Percentiles rank a stretch among this genome's conserved stretches.
Evolutionary conservation across 2,888 invertebrate species (phyloP).

Genomic region (Cancer borealis): DNA sequence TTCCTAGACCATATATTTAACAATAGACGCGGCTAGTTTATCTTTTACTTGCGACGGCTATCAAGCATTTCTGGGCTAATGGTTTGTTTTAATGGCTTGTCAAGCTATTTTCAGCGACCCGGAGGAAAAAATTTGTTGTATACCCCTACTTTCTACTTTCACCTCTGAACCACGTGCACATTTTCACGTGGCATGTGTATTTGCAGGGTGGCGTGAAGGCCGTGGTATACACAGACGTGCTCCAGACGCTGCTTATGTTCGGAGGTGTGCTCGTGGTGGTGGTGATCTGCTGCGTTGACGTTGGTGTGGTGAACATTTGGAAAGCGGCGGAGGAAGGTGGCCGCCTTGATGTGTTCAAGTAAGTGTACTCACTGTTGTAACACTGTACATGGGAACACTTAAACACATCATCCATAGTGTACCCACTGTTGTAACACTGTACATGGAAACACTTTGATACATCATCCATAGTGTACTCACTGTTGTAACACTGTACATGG

Average conservation of each 20-base stretch:
- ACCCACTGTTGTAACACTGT: not conserved
- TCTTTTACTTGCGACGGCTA: too few relatives aligned
- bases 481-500: not conserved
- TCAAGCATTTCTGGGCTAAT: too few relatives aligned
- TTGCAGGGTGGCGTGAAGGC: slow-evolving; percentile 74
- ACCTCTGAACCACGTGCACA: too few relatives aligned
- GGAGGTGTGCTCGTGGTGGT: slow-evolving; percentile 62
- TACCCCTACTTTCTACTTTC: too few relatives aligned
- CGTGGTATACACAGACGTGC: slow-evolving; percentile 74
- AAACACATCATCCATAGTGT: not conserved
- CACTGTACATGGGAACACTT: not conserved
- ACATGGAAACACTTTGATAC: not conserved
- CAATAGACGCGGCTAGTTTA: too few relatives aligned
- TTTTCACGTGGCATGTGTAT: too few relatives aligned
- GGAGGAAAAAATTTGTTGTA: too few relatives aligned
- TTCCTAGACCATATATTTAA: too few relatives aligned
- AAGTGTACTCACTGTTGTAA: not conserved
- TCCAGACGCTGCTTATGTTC: slow-evolving; percentile 74
- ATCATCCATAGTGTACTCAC: not conserved
- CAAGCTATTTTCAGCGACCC: too few relatives aligned
- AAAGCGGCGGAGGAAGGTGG: not conserved
- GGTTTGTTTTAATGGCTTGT: too few relatives aligned
- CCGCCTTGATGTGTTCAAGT: slow-evolving; percentile 50
- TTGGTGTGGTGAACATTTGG: slow-evolving; percentile 42
- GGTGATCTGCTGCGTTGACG: slow-evolving; percentile 35